Conservation (phyloP, 2,888 invertebrate species). For the Eristalis intricaria region DNA sequence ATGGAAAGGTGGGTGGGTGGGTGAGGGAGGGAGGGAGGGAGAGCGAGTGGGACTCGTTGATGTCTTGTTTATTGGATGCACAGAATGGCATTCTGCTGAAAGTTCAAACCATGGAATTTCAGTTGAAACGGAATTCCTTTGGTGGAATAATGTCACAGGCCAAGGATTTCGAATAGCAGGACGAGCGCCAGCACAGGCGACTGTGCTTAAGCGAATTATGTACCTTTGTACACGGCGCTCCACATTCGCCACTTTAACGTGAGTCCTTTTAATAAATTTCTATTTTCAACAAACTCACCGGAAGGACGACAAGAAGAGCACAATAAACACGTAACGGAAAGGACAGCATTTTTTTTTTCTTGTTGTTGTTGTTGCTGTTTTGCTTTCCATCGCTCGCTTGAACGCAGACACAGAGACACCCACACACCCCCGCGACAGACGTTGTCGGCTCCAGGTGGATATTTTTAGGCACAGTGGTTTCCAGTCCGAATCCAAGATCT, state of each 20-base stretch:
- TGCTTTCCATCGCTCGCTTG: conserved; percentile 48
- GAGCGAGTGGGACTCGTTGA: not conserved
- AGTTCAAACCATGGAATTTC: conserved; percentile 62
- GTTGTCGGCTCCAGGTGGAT: not conserved
- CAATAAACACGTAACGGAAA: conserved; percentile 1
- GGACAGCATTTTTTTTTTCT: conserved; percentile 25
- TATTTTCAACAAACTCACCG: conserved; percentile 42
- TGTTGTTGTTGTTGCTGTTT: not conserved
- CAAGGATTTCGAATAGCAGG: conserved; percentile 37
- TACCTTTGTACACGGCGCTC: not conserved
- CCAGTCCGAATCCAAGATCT: not conserved
- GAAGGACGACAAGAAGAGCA: not conserved
- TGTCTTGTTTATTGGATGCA: conserved; percentile 68
- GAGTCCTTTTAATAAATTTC: conserved; percentile 56
- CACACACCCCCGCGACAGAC: not conserved
- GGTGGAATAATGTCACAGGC: conserved; percentile 59
- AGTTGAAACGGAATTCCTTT: conserved; percentile 60
- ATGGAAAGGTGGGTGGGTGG: not conserved
- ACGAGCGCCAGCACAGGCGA: not conserved
- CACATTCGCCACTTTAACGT: conserved; percentile 6
- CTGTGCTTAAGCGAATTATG: conserved; percentile 17
- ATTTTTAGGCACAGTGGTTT: conserved; percentile 42
- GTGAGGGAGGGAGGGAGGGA: not conserved
- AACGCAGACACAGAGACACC: not conserved
- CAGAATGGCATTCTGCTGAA: conserved; percentile 52